Base-by-base conservation (phyloP, 2,113 vertebrate genomes). In the Tympanuchus pallidicinctus region DNA sequence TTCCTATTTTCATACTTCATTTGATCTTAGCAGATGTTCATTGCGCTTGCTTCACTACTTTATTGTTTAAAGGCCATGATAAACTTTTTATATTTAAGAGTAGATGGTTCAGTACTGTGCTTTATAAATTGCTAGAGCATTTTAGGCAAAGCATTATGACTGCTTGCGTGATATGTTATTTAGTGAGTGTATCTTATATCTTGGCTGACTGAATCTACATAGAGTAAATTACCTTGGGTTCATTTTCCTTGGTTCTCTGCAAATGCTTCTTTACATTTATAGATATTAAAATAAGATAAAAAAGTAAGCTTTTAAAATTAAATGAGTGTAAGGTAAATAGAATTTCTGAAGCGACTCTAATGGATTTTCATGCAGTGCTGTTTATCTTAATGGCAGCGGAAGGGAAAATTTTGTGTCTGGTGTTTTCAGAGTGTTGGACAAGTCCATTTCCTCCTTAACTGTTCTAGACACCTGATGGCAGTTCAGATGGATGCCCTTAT, bases 221-320 rank as follows among this genome's bases (percentile, higher is more conserved):
- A 30, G 80, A 48, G 61, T 79, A 75, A 94, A 92, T 80, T 84
- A 96, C 47, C 65, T 65, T 91, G 83, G 65, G 79, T 9, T 90
- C 90, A 61, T 92, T 97, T 91, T 92, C 79, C 92, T 73, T 89
- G 88, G 34, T 94, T 96, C 61, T 94, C 71, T 88, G 90, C 82
- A 96, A 93, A 88, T 81, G 94, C 67, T 88, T 81, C 91, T 95
- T 82, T 91, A 91, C 72, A 78, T 93, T 86, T 54, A 42, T 78
- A 72, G 87, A 73, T 84, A 95, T 92, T 93, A 92, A 94, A 92
- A 90, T 87, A 82, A 85, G 91, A 93, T 75, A 80, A 95, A 96
- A 87, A 75, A 82, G 63, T 72, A 82, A 96, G 85, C 40, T 95
- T 97, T 96, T 96, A 82, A 96, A 94, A 84, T 92, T 77, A 95